Evolutionary conservation across 2,888 invertebrate genomes (phyloP).

Genomic region (Lamproptera curius): DNA sequence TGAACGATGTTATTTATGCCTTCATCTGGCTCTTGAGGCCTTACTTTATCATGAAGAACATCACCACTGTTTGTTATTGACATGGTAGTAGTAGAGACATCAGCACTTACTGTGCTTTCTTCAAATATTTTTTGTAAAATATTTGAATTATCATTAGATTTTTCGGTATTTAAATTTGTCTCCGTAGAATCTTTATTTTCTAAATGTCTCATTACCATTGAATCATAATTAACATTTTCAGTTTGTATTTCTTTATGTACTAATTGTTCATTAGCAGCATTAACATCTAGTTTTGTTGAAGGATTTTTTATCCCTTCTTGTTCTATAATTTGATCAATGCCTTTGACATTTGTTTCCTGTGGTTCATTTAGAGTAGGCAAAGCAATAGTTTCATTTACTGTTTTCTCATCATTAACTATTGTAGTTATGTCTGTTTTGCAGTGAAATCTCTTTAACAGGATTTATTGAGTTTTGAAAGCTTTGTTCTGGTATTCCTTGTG

Average conservation of each 20-base stretch:
- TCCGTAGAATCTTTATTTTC: slow-evolving; percentile 23
- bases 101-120: slow-evolving; percentile 25
- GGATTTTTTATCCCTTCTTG: slow-evolving; percentile 26
- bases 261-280: slow-evolving; percentile 16
- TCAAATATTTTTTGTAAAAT: slow-evolving; percentile 22
- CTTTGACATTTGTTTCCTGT: slow-evolving; percentile 21
- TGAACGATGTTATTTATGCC: slow-evolving; percentile 5
- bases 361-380: neutral
- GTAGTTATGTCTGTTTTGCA: neutral
- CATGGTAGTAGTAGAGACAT: slow-evolving; percentile 27
- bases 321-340: slow-evolving; percentile 21
- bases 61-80: slow-evolving; percentile 22
- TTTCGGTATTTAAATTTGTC: slow-evolving; percentile 14
- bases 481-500: neutral
- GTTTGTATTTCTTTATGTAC: slow-evolving; percentile 20
- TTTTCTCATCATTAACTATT: neutral
- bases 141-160: slow-evolving; percentile 23
- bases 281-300: slow-evolving; percentile 20
- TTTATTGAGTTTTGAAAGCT: slow-evolving; percentile 25
- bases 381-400: neutral
- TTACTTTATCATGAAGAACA: slow-evolving; percentile 12
- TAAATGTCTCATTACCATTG: slow-evolving; percentile 8
- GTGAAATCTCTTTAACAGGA: slow-evolving; percentile 21
- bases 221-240: slow-evolving; percentile 11
- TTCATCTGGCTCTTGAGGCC: neutral